phyloP scores from a whole-genome alignment of 2,797 vertebrate species.

The Tenualosa ilisha region DNA sequence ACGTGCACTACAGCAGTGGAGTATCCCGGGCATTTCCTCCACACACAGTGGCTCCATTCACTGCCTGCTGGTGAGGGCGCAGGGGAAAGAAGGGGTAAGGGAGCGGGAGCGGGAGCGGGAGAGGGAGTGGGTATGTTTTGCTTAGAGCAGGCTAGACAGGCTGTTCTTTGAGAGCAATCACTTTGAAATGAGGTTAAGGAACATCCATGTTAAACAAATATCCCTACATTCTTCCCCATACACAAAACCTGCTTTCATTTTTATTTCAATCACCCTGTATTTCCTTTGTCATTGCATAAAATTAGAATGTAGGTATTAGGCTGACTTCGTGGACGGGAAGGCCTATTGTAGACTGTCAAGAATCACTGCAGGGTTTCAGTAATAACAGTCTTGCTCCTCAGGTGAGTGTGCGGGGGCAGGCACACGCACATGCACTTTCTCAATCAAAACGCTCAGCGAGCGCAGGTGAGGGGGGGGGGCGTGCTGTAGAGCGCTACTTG shows the following conservation, averaged over 20 bases:
- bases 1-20: constrained; percentile 47
- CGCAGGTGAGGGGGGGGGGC: neutral
- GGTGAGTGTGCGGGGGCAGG: neutral
- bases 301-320: neutral
- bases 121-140: constrained; percentile 54
- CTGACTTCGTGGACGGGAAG: neutral
- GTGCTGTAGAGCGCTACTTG: neutral
- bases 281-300: constrained; percentile 5
- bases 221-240: constrained; percentile 61
- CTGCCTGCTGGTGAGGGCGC: neutral
- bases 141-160: constrained; percentile 67
- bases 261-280: neutral
- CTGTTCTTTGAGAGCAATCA: constrained; percentile 66
- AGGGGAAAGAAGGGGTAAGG: constrained; percentile 25
- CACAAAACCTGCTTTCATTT: constrained; percentile 64
- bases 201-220: constrained; percentile 75
- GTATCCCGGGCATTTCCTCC: constrained; percentile 43
- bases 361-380: neutral
- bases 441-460: neutral
- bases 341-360: neutral
- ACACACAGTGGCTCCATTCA: constrained; percentile 70
- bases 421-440: neutral
- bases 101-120: constrained; percentile 30
- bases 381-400: neutral
- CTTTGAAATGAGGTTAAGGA: constrained; percentile 71